Evolutionary conservation across 2,113 vertebrate species (phyloP).

Genomic region (cattle (Bos taurus)): DNA sequence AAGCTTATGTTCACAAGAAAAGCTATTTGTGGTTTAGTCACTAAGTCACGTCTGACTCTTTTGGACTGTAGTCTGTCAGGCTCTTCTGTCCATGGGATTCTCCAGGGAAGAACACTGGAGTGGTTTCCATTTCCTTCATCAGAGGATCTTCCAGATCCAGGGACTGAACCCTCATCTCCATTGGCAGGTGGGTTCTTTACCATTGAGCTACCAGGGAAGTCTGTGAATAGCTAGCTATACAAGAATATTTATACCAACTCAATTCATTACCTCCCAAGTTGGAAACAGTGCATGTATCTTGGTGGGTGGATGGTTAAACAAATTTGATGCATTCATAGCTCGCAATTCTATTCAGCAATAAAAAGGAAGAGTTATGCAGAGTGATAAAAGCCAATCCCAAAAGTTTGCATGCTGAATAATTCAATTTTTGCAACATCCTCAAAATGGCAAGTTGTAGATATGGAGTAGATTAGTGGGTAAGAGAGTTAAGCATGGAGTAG

Average conservation of each 20-base stretch:
- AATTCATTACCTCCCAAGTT: neutral
- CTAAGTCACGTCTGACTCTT: neutral
- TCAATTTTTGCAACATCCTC: neutral
- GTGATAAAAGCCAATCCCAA: neutral
- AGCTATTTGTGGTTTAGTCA: neutral
- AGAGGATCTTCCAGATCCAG: neutral
- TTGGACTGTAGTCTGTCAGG: accelerated
- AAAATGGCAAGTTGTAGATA: neutral
- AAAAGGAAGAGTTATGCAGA: neutral
- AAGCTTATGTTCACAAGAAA: neutral
- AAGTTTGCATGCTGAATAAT: no score
- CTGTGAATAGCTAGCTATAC: neutral
- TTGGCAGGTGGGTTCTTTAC: neutral
- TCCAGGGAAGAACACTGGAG: neutral
- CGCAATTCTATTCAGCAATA: neutral
- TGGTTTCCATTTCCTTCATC: neutral
- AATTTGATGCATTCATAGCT: neutral
- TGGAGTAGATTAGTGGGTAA: neutral
- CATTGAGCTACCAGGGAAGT: neutral
- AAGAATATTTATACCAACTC: neutral
- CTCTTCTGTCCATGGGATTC: neutral
- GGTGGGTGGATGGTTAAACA: neutral
- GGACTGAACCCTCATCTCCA: neutral
- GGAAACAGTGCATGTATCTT: neutral
- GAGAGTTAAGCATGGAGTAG: no score